These are phyloP conservation scores for Pelobates cultripes DNA, from an alignment of 2,797 vertebrate species.

Conservation along the genomic window DNA sequence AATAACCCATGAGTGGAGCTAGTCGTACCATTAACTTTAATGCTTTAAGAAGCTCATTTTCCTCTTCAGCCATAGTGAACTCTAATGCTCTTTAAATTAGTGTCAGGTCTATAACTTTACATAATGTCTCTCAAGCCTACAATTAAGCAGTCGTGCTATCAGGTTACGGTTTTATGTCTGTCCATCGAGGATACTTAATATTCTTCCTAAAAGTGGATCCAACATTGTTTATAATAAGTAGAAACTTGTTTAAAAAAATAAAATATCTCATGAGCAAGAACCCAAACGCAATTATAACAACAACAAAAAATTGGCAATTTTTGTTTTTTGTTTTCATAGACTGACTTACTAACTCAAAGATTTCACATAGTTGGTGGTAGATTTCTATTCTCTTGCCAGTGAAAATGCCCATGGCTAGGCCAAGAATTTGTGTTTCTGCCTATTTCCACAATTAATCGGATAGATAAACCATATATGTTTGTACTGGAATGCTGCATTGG, in stretches of 20 bases:
- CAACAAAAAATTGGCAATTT: too few species aligned
- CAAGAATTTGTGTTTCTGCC: too few species aligned
- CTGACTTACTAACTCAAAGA: too few species aligned
- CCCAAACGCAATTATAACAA: too few species aligned
- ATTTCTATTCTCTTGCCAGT: too few species aligned
- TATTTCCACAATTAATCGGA: too few species aligned
- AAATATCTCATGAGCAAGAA: too few species aligned
- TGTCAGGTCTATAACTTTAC: constrained; percentile 25
- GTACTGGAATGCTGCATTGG: too few species aligned
- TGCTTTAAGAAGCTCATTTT: constrained; percentile 23
- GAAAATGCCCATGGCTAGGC: too few species aligned
- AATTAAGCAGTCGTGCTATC: neutral
- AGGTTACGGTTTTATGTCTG: neutral
- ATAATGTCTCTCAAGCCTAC: constrained; percentile 16
- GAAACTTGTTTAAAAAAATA: neutral
- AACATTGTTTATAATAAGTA: neutral
- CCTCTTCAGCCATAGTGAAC: constrained; percentile 8
- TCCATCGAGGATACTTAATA: neutral
- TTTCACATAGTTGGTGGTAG: too few species aligned
- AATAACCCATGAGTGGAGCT: constrained; percentile 22
- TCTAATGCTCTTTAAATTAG: constrained; percentile 31
- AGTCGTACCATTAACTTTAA: constrained; percentile 27
- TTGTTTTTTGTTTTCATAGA: too few species aligned
- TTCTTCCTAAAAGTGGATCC: neutral
- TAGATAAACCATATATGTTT: too few species aligned